These are phyloP conservation scores for Microcaecilia unicolor DNA, from an alignment of 2,797 vertebrate genomes.

Conservation along the genomic window DNA sequence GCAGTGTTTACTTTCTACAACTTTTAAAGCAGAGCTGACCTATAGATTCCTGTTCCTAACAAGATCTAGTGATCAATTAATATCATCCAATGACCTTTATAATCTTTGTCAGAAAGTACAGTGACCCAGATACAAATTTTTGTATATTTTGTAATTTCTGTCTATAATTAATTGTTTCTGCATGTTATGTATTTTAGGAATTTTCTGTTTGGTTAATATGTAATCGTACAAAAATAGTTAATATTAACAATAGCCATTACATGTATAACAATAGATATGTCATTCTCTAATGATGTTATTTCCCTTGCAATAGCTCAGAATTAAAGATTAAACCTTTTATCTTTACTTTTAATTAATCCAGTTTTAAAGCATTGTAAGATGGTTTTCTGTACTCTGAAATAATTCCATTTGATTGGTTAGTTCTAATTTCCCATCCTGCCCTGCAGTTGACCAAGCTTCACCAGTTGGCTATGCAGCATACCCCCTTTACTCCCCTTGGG, in stretches of 20 bases:
- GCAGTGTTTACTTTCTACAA: constrained; percentile 43
- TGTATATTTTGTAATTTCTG: constrained; percentile 13
- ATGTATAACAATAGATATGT: constrained; percentile 40
- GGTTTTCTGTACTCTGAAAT: constrained; percentile 85
- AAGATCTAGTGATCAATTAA: no score
- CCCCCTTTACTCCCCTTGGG: constrained; percentile 96
- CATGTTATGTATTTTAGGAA: constrained; percentile 46
- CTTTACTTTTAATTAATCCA: constrained; percentile 52
- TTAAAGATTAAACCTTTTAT: constrained; percentile 31
- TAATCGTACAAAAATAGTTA: constrained; percentile 33
- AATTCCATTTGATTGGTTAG: constrained; percentile 95
- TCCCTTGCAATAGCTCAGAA: constrained; percentile 29
- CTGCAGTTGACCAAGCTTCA: constrained; percentile 99
- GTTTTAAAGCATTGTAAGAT: constrained; percentile 63
- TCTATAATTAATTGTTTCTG: constrained; percentile 18
- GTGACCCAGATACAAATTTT: constrained; percentile 48
- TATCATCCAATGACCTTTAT: constrained; percentile 1
- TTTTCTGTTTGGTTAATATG: constrained; percentile 30
- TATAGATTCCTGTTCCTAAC: constrained; percentile 3
- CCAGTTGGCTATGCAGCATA: constrained; percentile 98
- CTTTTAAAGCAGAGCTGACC: background rate
- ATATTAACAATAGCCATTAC: constrained; percentile 46
- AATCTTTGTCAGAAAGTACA: constrained; percentile 37
- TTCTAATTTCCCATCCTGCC: constrained; percentile 96
- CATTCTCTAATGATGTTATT: constrained; percentile 39